Evolutionary conservation across 2,113 vertebrate genomes (phyloP), one percentile per base, ranked within the genome.

Genomic region (Platanista minor): DNA sequence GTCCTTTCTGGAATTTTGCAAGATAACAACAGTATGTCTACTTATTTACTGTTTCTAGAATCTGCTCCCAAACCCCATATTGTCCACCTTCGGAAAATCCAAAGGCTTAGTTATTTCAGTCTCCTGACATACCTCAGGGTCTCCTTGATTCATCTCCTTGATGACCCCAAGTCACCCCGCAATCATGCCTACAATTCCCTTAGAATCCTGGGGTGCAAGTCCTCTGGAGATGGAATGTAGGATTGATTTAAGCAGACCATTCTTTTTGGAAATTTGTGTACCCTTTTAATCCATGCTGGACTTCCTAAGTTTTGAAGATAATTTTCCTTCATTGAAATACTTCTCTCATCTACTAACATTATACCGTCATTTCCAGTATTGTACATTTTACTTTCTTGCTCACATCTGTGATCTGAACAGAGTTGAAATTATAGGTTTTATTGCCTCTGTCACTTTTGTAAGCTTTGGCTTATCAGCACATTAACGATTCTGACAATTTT

Each of bases 401-500:
- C 91, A 41, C 61, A 62, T 95, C 52, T 36, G 67, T 72, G 71
- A 83, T 94, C 61, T 31, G 82, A 93, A 86, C 74, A 88, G 64
- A 90, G 41, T 23, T 49, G 83, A 92, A 69, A 69, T 7, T 87
- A 92, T 75, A 66, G 94, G 78, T 78, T 71, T 96, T 95, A 93
- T 97, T 93, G 89, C 78, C 69, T 87, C 54, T 94, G 97, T 81
- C 96, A 91, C 64, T 97, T 95, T 62, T 77, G 74, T 95, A 87
- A 96, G 96, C 96, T 80, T 86, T 94, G 93, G 54, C 69, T 78
- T 87, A 93, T 61, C 74, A 25, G 69, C 9, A 4, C 64, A 90
- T 92, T 90, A 94, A 94, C 18, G 43, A 81, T 95, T 93, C 93
- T 97, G 96, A 97, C 96, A 93, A 84, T 95, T 92, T 97, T 82